Percentiles rank a stretch among this genome's conserved stretches.
These are phyloP conservation scores for Gallinago media DNA, from an alignment of 2,113 vertebrate genomes.

Conservation along the genomic window DNA sequence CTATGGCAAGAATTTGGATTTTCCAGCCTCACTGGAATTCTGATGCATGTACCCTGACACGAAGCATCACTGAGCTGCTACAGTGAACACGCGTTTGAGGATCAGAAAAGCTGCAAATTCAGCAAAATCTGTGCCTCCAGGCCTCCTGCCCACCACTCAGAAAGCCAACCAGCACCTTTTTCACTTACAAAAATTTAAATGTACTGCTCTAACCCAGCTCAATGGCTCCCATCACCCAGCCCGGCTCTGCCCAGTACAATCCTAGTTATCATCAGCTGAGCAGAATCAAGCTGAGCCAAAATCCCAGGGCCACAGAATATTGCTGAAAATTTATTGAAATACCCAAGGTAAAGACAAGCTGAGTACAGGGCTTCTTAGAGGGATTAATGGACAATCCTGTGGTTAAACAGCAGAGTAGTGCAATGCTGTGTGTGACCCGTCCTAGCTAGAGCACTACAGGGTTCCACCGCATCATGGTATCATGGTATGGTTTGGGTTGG, in stretches of 20 bases:
- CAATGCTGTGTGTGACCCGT: neutral
- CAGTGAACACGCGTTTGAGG: accelerated
- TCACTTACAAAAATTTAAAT: neutral
- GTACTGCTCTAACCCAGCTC: neutral
- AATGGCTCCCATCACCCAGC: neutral
- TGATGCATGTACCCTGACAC: accelerated
- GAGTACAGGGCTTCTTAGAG: neutral
- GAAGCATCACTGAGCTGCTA: neutral
- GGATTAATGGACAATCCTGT: neutral
- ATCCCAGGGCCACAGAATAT: neutral
- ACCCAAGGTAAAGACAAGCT: neutral
- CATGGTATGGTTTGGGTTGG: no score
- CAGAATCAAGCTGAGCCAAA: neutral
- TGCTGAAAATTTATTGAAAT: neutral
- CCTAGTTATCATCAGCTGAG: neutral
- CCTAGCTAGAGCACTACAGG: neutral
- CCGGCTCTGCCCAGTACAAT: neutral
- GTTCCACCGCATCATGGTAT: neutral
- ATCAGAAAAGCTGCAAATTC: neutral
- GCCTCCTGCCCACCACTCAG: neutral
- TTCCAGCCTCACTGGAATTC: neutral
- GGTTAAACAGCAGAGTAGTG: neutral
- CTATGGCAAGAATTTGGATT: neutral
- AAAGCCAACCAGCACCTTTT: neutral
- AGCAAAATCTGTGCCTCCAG: neutral